Conservation (phyloP, 1,140 invertebrate species). For the Leptinotarsa lineolata region DNA sequence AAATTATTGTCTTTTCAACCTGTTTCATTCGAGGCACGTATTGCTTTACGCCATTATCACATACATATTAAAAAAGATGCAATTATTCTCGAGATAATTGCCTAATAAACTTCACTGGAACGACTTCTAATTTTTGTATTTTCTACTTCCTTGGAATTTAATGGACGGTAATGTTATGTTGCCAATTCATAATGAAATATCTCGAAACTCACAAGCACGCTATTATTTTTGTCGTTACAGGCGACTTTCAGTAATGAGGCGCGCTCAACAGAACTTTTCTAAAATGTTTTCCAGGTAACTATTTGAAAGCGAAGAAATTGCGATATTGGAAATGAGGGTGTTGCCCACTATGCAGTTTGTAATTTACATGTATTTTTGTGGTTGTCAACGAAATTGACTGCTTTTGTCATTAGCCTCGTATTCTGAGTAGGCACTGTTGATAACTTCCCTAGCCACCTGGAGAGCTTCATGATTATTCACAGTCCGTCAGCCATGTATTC, state of each 20-base stretch:
- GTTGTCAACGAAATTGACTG: too few relatives aligned
- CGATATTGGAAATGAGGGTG: too few relatives aligned
- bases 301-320: too few relatives aligned
- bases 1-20: not conserved
- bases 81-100: slow-evolving; percentile 30
- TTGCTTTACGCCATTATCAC: slow-evolving; percentile 28
- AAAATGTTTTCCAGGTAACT: too few relatives aligned
- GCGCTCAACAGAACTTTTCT: too few relatives aligned
- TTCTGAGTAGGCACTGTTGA: too few relatives aligned
- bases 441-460: too few relatives aligned
- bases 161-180: slow-evolving; percentile 1
- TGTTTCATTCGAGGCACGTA: slow-evolving; percentile 23
- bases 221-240: slow-evolving; percentile 19
- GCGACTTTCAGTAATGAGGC: not conserved
- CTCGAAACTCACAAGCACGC: not conserved
- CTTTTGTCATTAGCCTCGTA: too few relatives aligned
- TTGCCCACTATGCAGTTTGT: too few relatives aligned
- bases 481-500: too few relatives aligned
- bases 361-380: too few relatives aligned
- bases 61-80: slow-evolving; percentile 31
- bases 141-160: slow-evolving; percentile 20
- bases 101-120: slow-evolving; percentile 29
- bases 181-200: slow-evolving; percentile 17
- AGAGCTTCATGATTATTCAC: too few relatives aligned
- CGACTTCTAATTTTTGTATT: slow-evolving; percentile 26